Conservation (phyloP, 2,888 invertebrate genomes). For the Cactoblastis cactorum region DNA sequence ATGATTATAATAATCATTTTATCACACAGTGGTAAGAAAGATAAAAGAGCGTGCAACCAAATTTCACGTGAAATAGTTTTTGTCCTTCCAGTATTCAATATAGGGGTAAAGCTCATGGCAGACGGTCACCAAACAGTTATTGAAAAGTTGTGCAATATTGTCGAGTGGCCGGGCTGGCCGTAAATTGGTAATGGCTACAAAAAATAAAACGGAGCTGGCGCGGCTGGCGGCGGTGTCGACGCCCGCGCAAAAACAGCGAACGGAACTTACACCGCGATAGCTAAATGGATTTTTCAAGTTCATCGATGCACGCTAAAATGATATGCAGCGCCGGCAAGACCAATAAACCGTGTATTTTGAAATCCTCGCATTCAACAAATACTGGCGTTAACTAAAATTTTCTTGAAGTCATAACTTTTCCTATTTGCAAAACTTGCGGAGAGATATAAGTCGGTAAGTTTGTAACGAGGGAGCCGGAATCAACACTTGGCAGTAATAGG, state of each 20-base stretch:
- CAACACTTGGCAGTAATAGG: conserved; percentile 70
- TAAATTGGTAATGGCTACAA: conserved; percentile 78
- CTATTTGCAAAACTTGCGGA: conserved; percentile 20
- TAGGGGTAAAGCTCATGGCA: conserved; percentile 50
- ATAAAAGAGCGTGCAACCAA: background rate
- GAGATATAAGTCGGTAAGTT: conserved; percentile 29
- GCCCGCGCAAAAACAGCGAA: conserved; percentile 64
- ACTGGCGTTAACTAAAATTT: conserved; percentile 5
- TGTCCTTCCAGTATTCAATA: conserved; percentile 71
- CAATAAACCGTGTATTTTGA: conserved; percentile 9
- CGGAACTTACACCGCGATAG: conserved; percentile 52
- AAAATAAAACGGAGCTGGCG: conserved; percentile 60
- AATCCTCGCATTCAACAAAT: conserved; percentile 7
- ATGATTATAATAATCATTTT: no score
- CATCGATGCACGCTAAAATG: conserved; percentile 26
- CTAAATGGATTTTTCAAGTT: conserved; percentile 69
- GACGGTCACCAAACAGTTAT: conserved; percentile 66
- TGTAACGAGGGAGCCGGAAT: conserved; percentile 43
- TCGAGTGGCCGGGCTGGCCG: conserved; percentile 68
- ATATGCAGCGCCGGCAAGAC: conserved; percentile 17
- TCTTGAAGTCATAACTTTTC: conserved; percentile 12
- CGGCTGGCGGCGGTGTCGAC: conserved; percentile 39
- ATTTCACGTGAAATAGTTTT: background rate
- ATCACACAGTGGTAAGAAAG: no score
- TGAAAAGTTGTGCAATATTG: conserved; percentile 79